Evolutionary conservation across 2,797 vertebrate genomes (phyloP).

Genomic region (Enteromius treurensis): DNA sequence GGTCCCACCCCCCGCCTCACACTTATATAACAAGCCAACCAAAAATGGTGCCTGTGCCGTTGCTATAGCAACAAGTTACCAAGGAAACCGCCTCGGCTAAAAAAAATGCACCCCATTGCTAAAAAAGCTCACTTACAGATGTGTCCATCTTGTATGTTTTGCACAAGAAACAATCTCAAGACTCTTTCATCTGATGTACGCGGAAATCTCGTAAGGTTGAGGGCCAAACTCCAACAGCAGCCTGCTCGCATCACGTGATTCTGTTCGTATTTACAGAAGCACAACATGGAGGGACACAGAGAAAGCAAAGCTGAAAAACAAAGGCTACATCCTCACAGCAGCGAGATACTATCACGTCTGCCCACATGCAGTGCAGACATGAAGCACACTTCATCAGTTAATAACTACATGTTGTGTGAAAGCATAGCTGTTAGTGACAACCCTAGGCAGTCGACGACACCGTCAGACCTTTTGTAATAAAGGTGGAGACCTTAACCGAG

Average conservation of each 20-base stretch:
- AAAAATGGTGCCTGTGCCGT: conserved; percentile 47
- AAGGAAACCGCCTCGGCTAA: conserved; percentile 36
- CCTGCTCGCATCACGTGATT: conserved; percentile 1
- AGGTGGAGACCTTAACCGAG: not conserved
- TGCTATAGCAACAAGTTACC: conserved; percentile 59
- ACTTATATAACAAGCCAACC: conserved; percentile 26
- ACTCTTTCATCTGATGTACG: not conserved
- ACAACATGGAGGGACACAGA: not conserved
- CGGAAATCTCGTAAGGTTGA: not conserved
- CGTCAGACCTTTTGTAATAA: not conserved
- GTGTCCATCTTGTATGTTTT: conserved; percentile 16
- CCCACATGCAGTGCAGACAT: conserved; percentile 28
- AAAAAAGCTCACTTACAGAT: conserved; percentile 39
- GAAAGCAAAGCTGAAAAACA: conserved; percentile 34
- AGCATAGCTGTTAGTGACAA: not conserved
- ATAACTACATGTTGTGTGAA: conserved; percentile 28
- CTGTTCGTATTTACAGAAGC: conserved; percentile 2
- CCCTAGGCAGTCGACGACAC: not conserved
- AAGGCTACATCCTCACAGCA: conserved; percentile 25
- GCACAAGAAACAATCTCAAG: conserved; percentile 1
- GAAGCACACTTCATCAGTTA: conserved; percentile 23
- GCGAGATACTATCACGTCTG: conserved; percentile 29
- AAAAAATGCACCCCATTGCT: conserved; percentile 40
- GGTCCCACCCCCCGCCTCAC: conserved; percentile 6
- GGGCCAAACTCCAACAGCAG: not conserved